phyloP scores from a whole-genome alignment of 2,888 invertebrate genomes.

The Drosophila barbarae region DNA sequence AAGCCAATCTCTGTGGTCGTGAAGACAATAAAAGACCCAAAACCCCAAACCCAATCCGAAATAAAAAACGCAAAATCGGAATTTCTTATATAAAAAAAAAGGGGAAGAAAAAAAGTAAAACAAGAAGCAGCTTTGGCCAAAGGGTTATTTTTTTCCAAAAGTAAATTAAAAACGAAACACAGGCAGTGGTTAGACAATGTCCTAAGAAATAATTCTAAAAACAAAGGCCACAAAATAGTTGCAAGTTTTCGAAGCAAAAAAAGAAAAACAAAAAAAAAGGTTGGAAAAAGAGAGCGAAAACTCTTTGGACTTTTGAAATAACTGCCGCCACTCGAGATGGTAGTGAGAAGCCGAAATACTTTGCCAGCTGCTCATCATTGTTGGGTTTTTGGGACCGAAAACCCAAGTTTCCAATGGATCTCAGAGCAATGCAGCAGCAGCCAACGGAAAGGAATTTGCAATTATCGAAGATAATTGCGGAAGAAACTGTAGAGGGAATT shows the following conservation, averaged over 20 bases:
- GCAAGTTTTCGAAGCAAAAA: conserved; percentile 6
- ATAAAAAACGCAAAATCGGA: conserved; percentile 55
- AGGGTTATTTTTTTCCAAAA: conserved; percentile 57
- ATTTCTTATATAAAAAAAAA: conserved; percentile 61
- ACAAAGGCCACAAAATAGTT: conserved; percentile 31
- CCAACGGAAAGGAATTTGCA: conserved; percentile 65
- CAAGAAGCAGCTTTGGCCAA: conserved; percentile 33
- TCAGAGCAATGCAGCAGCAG: conserved; percentile 5
- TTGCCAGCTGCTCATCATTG: conserved; percentile 29
- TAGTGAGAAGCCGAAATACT: conserved; percentile 31
- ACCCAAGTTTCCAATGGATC: conserved; percentile 46
- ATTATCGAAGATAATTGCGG: conserved; percentile 72
- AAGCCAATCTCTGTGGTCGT: conserved; percentile 71
- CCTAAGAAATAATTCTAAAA: conserved; percentile 19
- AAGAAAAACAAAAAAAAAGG: background rate
- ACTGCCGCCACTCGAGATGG: conserved; percentile 21
- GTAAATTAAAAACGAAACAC: conserved; percentile 46
- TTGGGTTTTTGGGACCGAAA: conserved; percentile 10
- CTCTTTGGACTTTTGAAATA: conserved; percentile 19
- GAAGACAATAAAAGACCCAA: conserved; percentile 64
- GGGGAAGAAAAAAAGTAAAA: conserved; percentile 19
- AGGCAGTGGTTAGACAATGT: conserved; percentile 2
- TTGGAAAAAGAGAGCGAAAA: conserved; percentile 1
- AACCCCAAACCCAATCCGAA: conserved; percentile 27
- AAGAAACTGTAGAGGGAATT: conserved; percentile 1